Conservation (phyloP, 2,113 vertebrate species). For the Microcebus lehilahytsara region DNA sequence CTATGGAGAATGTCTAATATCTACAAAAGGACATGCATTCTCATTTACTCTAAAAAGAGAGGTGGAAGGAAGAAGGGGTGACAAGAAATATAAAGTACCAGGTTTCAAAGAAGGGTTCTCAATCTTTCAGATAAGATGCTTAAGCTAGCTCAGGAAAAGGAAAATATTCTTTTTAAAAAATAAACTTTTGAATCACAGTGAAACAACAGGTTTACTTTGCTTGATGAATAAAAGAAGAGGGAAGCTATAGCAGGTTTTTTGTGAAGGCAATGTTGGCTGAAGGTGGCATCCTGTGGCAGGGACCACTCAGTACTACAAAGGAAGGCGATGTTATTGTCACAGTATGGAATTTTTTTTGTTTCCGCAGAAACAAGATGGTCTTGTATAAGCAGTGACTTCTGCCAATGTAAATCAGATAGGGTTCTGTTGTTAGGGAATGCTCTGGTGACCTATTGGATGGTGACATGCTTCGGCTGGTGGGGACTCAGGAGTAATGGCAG, state of each 20-base stretch:
- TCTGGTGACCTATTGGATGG: background rate
- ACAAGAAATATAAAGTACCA: background rate
- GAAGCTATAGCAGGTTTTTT: background rate
- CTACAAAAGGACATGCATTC: background rate
- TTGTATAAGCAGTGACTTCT: background rate
- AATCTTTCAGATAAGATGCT: background rate
- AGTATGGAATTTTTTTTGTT: background rate
- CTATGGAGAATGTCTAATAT: background rate
- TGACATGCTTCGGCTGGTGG: background rate
- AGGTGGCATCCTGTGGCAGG: fast-evolving
- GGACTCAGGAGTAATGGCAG: background rate
- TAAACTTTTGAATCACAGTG: background rate
- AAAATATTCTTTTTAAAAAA: background rate
- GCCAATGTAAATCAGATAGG: background rate
- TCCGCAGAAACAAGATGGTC: background rate
- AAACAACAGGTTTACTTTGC: background rate
- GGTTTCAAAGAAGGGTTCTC: background rate
- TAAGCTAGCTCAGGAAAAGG: background rate
- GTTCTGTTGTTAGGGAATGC: background rate
- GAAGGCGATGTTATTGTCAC: background rate
- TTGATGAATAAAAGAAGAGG: background rate
- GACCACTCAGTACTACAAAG: background rate
- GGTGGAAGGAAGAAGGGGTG: fast-evolving
- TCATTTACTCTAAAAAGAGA: background rate
- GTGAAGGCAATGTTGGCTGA: background rate